These are phyloP conservation scores for Intellagama lesueurii DNA, from an alignment of 2,797 vertebrate species.

Conservation along the genomic window DNA sequence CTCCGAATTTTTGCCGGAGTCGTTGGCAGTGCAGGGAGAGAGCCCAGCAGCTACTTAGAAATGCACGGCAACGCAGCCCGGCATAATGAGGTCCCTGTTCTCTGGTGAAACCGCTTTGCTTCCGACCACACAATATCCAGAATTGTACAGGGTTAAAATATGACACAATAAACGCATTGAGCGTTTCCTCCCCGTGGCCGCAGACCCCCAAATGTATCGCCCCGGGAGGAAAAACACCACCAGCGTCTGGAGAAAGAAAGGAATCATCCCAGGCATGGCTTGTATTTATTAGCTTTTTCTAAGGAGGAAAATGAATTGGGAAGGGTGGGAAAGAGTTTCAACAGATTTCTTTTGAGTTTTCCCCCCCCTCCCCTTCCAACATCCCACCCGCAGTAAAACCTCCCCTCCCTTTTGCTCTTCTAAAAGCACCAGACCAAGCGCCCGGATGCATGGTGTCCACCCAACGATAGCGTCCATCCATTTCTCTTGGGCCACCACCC, in stretches of 20 bases:
- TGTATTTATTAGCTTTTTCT: slow-evolving; percentile 51
- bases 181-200: slow-evolving; percentile 35
- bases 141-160: slow-evolving; percentile 69
- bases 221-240: slow-evolving; percentile 51
- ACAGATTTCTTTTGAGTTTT: slow-evolving; percentile 45
- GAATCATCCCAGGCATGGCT: slow-evolving; percentile 38
- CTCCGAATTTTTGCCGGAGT: slow-evolving; percentile 49
- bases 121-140: slow-evolving; percentile 61
- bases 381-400: not conserved
- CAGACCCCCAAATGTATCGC: slow-evolving; percentile 16
- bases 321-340: not conserved
- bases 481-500: not conserved
- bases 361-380: not conserved
- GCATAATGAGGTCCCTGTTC: slow-evolving; percentile 73
- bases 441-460: slow-evolving; percentile 42
- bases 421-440: not conserved
- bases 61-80: slow-evolving; percentile 60
- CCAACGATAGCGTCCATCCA: slow-evolving; percentile 55
- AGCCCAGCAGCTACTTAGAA: slow-evolving; percentile 68
- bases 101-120: slow-evolving; percentile 65
- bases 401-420: not conserved
- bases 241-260: slow-evolving; percentile 40
- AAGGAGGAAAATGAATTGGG: slow-evolving; percentile 39
- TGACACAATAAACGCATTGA: slow-evolving; percentile 70
- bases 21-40: slow-evolving; percentile 39